These are phyloP conservation scores for Lasioglossum pauxillum DNA, from an alignment of 2,888 invertebrate genomes.

Conservation along the genomic window DNA sequence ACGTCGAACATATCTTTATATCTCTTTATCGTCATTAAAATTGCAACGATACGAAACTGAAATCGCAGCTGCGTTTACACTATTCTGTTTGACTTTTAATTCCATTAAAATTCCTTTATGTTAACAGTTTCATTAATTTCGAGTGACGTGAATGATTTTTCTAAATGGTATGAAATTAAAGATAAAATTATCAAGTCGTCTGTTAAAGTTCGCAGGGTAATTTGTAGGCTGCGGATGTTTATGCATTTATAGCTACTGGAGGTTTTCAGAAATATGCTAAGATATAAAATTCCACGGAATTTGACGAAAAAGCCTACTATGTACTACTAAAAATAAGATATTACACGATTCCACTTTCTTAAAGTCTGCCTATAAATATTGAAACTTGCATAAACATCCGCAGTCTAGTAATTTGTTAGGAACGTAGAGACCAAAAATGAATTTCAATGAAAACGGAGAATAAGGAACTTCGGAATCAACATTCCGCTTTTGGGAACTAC, in stretches of 20 bases:
- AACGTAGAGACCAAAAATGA: background rate
- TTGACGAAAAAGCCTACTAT: no score
- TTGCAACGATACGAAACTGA: background rate
- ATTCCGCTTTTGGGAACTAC: background rate
- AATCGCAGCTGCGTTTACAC: background rate
- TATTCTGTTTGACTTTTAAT: background rate
- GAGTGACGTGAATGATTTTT: no score
- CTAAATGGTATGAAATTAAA: background rate
- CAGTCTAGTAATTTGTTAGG: no score
- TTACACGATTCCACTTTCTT: no score
- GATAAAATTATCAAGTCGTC: background rate
- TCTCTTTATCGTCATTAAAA: background rate
- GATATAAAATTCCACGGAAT: no score
- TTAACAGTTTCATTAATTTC: background rate
- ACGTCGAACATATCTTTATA: constrained; percentile 33
- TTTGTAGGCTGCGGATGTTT: background rate
- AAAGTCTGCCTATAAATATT: no score
- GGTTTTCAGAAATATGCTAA: no score
- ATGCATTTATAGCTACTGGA: no score
- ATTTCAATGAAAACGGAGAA: background rate
- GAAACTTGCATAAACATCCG: no score
- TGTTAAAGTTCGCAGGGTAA: background rate
- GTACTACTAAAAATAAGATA: no score
- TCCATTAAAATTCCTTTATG: background rate
- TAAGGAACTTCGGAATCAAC: background rate